Percentiles rank a stretch among this genome's conserved stretches.
Evolutionary conservation across 1,140 invertebrate genomes (phyloP).

Genomic region (Venturia canescens): DNA sequence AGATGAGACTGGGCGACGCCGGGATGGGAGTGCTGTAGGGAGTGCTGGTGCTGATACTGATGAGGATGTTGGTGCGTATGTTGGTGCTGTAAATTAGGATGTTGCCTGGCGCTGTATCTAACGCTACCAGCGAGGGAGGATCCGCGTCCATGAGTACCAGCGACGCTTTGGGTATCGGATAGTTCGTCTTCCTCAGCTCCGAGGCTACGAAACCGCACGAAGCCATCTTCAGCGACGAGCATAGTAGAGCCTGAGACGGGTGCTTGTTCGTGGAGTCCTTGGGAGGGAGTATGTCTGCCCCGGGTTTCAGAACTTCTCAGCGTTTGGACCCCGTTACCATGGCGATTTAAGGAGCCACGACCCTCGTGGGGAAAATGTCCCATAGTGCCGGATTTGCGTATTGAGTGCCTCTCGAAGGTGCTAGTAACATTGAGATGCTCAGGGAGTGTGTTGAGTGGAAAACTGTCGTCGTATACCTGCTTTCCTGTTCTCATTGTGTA

Average conservation of each 20-base stretch:
- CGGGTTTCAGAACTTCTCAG: slow-evolving; percentile 64
- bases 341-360: slow-evolving; percentile 75
- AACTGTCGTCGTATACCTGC: slow-evolving; percentile 84
- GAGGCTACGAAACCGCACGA: slow-evolving; percentile 86
- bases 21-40: slow-evolving; percentile 62
- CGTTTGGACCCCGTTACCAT: slow-evolving; percentile 70
- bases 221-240: slow-evolving; percentile 91
- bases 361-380: slow-evolving; percentile 73
- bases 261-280: slow-evolving; percentile 65
- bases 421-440: slow-evolving; percentile 77
- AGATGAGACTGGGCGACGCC: slow-evolving; percentile 61
- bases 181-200: slow-evolving; percentile 76
- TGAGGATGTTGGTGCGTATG: slow-evolving; percentile 59
- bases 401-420: slow-evolving; percentile 76
- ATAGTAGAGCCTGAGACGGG: slow-evolving; percentile 78
- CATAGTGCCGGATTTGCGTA: slow-evolving; percentile 76
- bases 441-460: slow-evolving; percentile 78
- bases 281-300: slow-evolving; percentile 66
- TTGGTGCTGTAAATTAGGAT: slow-evolving; percentile 59
- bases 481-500: slow-evolving; percentile 88
- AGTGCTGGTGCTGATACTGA: slow-evolving; percentile 63
- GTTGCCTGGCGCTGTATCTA: slow-evolving; percentile 68
- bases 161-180: slow-evolving; percentile 71
- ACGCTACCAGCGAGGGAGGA: slow-evolving; percentile 73
- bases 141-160: slow-evolving; percentile 70